A percentile compares a stretch with the other conserved stretches of the same genome.
Evolutionary conservation across 92 coral and sea anemone genomes (phyloP).

Genomic region (Virgularia gustaviana): DNA sequence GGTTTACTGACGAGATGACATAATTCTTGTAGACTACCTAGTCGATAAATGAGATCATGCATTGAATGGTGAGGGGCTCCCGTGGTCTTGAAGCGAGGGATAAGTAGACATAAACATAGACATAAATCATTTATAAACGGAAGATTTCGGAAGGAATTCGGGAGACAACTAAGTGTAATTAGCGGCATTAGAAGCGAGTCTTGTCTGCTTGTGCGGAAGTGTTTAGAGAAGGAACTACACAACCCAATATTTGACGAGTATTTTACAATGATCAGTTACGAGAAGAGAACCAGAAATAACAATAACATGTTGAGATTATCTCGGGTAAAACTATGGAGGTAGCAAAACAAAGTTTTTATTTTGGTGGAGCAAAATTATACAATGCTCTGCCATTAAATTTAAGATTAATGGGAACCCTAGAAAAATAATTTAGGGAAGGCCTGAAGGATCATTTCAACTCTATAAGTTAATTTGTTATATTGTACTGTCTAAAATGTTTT

Average conservation of each 20-base stretch:
- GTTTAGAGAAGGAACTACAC: not conserved
- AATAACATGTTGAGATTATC: not conserved
- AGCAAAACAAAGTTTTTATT: not conserved
- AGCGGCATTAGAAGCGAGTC: not conserved
- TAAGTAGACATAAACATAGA: no score
- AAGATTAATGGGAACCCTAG: not conserved
- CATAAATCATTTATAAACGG: no score
- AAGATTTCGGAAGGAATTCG: no score
- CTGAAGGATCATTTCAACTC: not conserved
- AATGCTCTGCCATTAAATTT: not conserved
- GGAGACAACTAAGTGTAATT: not conserved
- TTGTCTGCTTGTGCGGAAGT: not conserved
- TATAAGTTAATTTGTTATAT: not conserved
- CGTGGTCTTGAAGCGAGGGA: no score
- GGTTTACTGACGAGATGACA: no score
- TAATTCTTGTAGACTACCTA: no score
- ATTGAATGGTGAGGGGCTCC: no score
- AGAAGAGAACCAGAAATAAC: slow-evolving; percentile 1
- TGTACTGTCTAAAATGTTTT: not conserved
- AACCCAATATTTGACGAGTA: not conserved
- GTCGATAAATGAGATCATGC: no score
- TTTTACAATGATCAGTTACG: not conserved
- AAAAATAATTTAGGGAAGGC: not conserved
- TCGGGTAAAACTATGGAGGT: not conserved
- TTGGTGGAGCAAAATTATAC: not conserved